A percentile compares a stretch with the other conserved stretches of the same genome.
These are phyloP conservation scores for Poeciliopsis prolifica DNA, from an alignment of 2,113 vertebrate genomes.

Conservation along the genomic window DNA sequence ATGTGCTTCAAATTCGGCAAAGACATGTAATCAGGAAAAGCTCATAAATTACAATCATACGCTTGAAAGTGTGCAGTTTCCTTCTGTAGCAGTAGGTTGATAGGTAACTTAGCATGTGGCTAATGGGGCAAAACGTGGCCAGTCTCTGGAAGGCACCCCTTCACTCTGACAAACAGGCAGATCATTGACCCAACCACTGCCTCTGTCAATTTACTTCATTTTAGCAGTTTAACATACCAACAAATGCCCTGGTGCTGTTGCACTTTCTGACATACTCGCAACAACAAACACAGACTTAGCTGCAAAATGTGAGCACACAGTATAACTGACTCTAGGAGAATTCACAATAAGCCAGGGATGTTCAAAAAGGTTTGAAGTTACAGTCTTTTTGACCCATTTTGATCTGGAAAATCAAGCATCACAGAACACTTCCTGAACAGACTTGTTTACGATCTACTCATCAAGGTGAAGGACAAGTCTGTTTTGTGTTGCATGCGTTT, in stretches of 20 bases:
- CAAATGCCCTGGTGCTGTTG: slow-evolving; percentile 23
- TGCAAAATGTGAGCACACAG: not conserved
- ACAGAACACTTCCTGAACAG: slow-evolving; percentile 31
- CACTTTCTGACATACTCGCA: slow-evolving; percentile 19
- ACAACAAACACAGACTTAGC: slow-evolving; percentile 19
- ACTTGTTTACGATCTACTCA: slow-evolving; percentile 60
- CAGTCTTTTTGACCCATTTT: slow-evolving; percentile 34
- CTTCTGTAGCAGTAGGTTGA: slow-evolving; percentile 50
- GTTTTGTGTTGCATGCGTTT: slow-evolving; percentile 34
- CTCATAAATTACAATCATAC: slow-evolving; percentile 9
- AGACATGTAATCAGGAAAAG: slow-evolving; percentile 7
- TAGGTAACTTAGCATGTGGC: slow-evolving; percentile 66
- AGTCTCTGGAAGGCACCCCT: slow-evolving; percentile 31
- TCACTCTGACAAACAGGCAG: slow-evolving; percentile 58
- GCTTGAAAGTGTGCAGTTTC: slow-evolving; percentile 4
- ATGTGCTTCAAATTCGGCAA: slow-evolving; percentile 29
- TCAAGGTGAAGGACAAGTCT: slow-evolving; percentile 54
- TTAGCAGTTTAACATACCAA: slow-evolving; percentile 45
- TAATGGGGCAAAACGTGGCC: slow-evolving; percentile 57
- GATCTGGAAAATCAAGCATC: slow-evolving; percentile 25
- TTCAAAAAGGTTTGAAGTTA: slow-evolving; percentile 36
- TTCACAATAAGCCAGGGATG: slow-evolving; percentile 20
- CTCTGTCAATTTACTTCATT: slow-evolving; percentile 47
- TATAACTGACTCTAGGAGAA: slow-evolving; percentile 34
- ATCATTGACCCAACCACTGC: slow-evolving; percentile 52